A percentile compares a stretch with the other conserved stretches of the same genome.
phyloP scores from a whole-genome alignment of 2,797 vertebrate genomes.

The Melopsittacus undulatus region DNA sequence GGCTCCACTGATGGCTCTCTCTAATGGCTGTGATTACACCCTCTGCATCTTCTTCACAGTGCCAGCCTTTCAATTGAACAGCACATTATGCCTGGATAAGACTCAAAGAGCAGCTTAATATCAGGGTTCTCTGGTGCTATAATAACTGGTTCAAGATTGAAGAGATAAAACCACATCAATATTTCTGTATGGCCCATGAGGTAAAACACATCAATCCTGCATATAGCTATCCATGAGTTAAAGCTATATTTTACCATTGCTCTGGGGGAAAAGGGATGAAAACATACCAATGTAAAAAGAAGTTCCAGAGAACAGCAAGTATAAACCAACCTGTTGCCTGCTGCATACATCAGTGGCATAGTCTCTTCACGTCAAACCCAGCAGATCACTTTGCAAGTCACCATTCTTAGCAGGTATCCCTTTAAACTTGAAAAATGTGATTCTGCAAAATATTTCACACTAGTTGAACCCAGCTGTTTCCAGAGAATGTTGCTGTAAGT shows the following conservation, averaged over 20 bases:
- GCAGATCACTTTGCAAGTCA: background rate
- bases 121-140: constrained; percentile 76
- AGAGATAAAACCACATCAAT: constrained; percentile 73
- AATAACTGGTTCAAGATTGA: constrained; percentile 76
- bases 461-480: background rate
- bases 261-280: background rate
- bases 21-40: constrained; percentile 84
- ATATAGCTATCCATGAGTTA: constrained; percentile 33
- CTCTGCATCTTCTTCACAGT: constrained; percentile 77
- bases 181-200: constrained; percentile 55
- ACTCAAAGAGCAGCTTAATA: constrained; percentile 80
- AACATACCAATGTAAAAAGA: background rate
- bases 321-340: background rate
- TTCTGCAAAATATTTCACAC: background rate
- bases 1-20: constrained; percentile 74
- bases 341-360: background rate
- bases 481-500: background rate
- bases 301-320: background rate
- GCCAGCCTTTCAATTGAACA: constrained; percentile 76
- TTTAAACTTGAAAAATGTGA: background rate
- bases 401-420: background rate
- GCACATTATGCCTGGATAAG: constrained; percentile 78
- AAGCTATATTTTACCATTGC: constrained; percentile 36
- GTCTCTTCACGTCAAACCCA: background rate
- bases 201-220: constrained; percentile 60